Conservation (phyloP, 2,888 invertebrate species). For the Hydraecia micacea region DNA sequence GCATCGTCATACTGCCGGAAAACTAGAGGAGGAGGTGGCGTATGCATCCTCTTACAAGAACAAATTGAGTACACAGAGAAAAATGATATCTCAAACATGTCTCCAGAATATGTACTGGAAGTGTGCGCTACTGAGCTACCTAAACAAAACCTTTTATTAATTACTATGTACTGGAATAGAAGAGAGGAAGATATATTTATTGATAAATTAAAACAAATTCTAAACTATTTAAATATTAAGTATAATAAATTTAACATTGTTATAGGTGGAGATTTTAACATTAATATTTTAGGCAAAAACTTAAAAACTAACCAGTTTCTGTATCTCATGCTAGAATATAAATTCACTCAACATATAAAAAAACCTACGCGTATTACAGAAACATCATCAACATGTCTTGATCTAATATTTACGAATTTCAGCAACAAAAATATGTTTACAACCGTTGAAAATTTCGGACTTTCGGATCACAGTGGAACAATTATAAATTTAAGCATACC, state of each 20-base stretch:
- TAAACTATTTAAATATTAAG: not conserved
- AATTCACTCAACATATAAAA: not conserved
- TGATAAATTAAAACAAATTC: not conserved
- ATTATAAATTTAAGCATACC: not conserved
- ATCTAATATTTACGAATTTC: not conserved
- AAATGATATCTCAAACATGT: not conserved
- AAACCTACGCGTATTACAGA: not conserved
- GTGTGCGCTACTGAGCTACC: too few species aligned
- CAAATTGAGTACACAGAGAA: not conserved
- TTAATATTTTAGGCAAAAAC: too few species aligned
- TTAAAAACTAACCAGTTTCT: not conserved
- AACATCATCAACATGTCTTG: not conserved
- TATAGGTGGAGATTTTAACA: too few species aligned
- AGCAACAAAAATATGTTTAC: not conserved
- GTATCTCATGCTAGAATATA: not conserved
- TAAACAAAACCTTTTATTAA: too few species aligned
- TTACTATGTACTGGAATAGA: too few species aligned
- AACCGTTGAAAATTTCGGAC: not conserved
- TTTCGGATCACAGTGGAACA: not conserved
- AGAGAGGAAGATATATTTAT: too few species aligned
- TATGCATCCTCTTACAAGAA: conserved; percentile 4
- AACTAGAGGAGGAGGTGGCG: conserved; percentile 4
- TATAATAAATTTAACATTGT: not conserved
- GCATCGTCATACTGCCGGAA: not conserved
- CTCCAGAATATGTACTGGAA: not conserved